Base-by-base conservation (phyloP, 1,140 invertebrate genomes). In the Oscheius sp. region DNA sequence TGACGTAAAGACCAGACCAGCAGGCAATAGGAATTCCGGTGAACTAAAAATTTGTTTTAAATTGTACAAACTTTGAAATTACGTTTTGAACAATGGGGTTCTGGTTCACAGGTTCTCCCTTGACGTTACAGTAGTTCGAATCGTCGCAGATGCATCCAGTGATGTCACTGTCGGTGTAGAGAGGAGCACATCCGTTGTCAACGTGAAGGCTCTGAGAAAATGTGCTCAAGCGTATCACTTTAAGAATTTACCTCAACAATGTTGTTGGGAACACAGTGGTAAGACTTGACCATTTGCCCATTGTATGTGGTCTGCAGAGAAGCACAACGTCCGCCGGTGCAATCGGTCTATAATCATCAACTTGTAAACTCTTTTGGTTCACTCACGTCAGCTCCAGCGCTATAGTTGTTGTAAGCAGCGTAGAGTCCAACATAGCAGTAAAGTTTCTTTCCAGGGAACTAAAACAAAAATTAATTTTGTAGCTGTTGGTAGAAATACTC, bases 301-400 rank as follows among this genome's bases (percentile, higher is more conserved):
- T 42, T 49, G 31, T 42, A 35, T 10, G 58, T 31, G 32, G 73
- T 61, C 20, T 52, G 34, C 2, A 72, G 36, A 32, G 68, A 71
- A 20, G 58, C 73, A 28, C 73, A 75, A 32, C 34, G 62, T 35
- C 73, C 73, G 38, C 73, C 68, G 61, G n/a, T n/a, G n/a, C 73
- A 75, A 3, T 45, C 64, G 52, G 23, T 63, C 59, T 63, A 63
- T 32, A 55, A 20, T 13, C 28, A 23, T 7, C 7, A 13, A 13
- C 23, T 55, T 55, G 7, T 4, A 55, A 55, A 13, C 7, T 4
- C 7, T 20, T 42, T 42, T 10, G 38, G 55, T 42, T 58, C 31
- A 29, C 28, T 23, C 20, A 42, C 65, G 34, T 64, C 72, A 26
- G 45, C 67, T 34, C 61, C 36, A 32, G 52, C 32, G 38, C 29